These are phyloP conservation scores for Calypte anna DNA, from an alignment of 2,113 vertebrate species.

Conservation along the genomic window DNA sequence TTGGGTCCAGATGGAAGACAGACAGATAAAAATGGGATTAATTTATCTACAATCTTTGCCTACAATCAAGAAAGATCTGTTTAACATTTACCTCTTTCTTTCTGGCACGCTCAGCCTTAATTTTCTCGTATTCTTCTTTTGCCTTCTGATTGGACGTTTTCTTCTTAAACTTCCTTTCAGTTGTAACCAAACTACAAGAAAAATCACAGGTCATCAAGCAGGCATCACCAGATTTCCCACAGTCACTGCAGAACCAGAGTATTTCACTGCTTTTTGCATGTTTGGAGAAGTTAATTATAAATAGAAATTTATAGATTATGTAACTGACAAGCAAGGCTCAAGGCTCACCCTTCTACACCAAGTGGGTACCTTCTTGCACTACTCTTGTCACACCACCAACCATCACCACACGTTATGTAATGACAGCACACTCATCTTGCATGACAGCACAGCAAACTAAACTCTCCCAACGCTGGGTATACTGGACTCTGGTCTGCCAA, in stretches of 20 bases:
- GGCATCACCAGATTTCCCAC: not conserved
- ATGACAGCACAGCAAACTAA: not conserved
- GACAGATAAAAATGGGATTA: not conserved
- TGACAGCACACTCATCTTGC: not conserved
- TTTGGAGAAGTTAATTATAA: not conserved
- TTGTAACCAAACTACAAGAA: constrained; percentile 68
- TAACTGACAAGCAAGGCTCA: not conserved
- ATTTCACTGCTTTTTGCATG: not conserved
- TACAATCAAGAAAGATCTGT: not conserved
- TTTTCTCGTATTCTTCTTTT: constrained; percentile 87
- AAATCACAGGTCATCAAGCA: not conserved
- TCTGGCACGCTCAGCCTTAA: constrained; percentile 77
- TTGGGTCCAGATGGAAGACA: not conserved
- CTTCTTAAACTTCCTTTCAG: constrained; percentile 78
- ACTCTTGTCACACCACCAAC: not conserved
- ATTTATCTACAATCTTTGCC: not conserved
- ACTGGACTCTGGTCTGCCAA: not conserved
- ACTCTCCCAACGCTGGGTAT: not conserved
- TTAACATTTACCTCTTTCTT: constrained; percentile 86
- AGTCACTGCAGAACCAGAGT: not conserved
- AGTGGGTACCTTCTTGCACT: not conserved
- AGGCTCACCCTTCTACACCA: not conserved
- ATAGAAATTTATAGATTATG: not conserved
- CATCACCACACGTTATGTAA: rapidly evolving
- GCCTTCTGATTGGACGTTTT: constrained; percentile 91